Conservation (phyloP, 2,113 vertebrate genomes). For the Leptobrachium ailaonicum region DNA sequence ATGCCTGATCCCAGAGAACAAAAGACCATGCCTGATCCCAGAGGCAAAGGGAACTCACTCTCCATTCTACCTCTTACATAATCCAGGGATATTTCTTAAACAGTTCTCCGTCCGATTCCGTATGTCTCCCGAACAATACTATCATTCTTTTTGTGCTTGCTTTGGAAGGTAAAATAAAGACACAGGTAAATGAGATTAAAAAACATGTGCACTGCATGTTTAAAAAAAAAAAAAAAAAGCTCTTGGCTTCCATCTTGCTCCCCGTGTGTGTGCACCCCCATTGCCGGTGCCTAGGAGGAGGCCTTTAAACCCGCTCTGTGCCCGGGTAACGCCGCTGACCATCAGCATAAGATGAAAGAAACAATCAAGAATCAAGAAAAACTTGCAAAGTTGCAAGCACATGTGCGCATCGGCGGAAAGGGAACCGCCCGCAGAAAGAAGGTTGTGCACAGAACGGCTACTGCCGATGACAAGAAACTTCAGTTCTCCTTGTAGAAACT, state of each 20-base stretch:
- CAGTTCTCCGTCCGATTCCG: too few species aligned
- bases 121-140: too few species aligned
- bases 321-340: constrained; percentile 53
- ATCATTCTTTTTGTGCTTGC: too few species aligned
- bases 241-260: constrained; percentile 87
- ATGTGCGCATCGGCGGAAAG: constrained; percentile 98
- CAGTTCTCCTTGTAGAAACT: constrained; percentile 97
- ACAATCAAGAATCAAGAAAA: constrained; percentile 96
- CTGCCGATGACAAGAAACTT: constrained; percentile 97
- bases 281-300: constrained; percentile 60
- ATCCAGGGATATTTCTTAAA: too few species aligned
- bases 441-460: constrained; percentile 97
- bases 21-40: too few species aligned
- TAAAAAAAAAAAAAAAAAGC: too few species aligned
- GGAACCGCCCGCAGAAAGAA: constrained; percentile 98
- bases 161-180: too few species aligned
- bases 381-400: constrained; percentile 94
- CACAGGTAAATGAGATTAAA: too few species aligned
- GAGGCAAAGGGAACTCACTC: too few species aligned
- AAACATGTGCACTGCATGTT: too few species aligned
- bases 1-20: too few species aligned
- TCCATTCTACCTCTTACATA: too few species aligned
- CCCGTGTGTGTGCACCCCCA: constrained; percentile 72
- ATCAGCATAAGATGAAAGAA: constrained; percentile 81
- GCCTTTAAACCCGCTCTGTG: constrained; percentile 56